These are phyloP conservation scores for Vidua macroura DNA, from an alignment of 2,113 vertebrate genomes.

Conservation along the genomic window DNA sequence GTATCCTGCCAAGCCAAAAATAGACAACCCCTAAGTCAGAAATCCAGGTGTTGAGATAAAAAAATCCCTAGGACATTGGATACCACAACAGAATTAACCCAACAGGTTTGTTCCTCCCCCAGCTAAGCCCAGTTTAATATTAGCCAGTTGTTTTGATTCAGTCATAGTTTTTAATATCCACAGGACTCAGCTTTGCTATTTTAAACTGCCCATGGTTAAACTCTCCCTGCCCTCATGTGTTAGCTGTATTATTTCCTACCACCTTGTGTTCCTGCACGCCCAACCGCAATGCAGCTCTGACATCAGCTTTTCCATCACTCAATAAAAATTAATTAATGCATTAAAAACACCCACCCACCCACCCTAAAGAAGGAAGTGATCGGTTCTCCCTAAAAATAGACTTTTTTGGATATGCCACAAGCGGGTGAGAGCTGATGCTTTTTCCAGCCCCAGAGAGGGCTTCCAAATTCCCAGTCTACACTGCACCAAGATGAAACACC, in stretches of 20 bases:
- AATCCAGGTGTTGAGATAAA: not conserved
- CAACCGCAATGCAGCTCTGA: slow-evolving; percentile 26
- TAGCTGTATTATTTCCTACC: slow-evolving; percentile 50
- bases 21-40: not conserved
- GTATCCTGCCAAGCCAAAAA: not conserved
- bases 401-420: not conserved
- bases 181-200: slow-evolving; percentile 60
- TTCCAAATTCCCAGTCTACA: not conserved
- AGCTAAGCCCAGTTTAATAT: slow-evolving; percentile 44
- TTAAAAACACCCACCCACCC: slow-evolving; percentile 39
- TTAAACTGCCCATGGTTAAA: slow-evolving; percentile 39
- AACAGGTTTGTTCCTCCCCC: not conserved
- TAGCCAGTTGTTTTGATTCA: slow-evolving; percentile 44
- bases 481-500: not conserved
- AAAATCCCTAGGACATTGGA: not conserved
- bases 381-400: not conserved
- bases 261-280: not conserved
- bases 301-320: slow-evolving; percentile 58
- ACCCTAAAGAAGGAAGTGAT: slow-evolving; percentile 38
- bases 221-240: slow-evolving; percentile 38
- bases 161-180: slow-evolving; percentile 65
- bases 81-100: not conserved
- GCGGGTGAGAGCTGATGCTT: slow-evolving; percentile 17
- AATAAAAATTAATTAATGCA: slow-evolving; percentile 58
- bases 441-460: not conserved